phyloP scores from a whole-genome alignment of 2,888 invertebrate species.

The Oligia latruncula region DNA sequence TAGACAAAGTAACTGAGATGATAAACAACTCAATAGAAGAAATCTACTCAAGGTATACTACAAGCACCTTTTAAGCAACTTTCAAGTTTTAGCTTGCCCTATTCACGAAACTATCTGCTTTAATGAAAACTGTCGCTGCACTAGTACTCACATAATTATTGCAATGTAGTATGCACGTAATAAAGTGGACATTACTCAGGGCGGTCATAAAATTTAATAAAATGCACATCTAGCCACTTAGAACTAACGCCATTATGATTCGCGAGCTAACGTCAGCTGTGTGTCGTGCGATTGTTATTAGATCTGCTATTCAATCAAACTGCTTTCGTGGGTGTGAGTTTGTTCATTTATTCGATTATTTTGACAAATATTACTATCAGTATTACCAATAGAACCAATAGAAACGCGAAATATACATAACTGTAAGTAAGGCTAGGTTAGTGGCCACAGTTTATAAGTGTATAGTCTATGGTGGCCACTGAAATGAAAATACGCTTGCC shows the following conservation, averaged over 20 bases:
- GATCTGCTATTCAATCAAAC: slow-evolving; percentile 36
- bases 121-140: slow-evolving; percentile 1
- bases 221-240: slow-evolving; percentile 67
- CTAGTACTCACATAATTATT: slow-evolving; percentile 28
- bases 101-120: neutral
- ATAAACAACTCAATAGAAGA: neutral
- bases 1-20: neutral
- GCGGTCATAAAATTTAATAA: slow-evolving; percentile 65
- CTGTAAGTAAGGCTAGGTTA: neutral
- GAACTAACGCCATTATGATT: slow-evolving; percentile 55
- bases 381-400: neutral
- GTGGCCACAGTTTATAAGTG: neutral
- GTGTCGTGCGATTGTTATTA: slow-evolving; percentile 30
- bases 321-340: neutral
- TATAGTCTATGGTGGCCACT: too few species aligned
- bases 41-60: too few species aligned
- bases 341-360: neutral
- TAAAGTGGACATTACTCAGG: slow-evolving; percentile 50
- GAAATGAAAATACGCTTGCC: neutral
- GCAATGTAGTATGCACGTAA: slow-evolving; percentile 13
- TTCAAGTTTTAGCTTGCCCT: neutral
- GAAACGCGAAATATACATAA: neutral
- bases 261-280: slow-evolving; percentile 40
- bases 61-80: too few species aligned
- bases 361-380: neutral